Evolutionary conservation across 2,888 invertebrate genomes (phyloP).

Genomic region (Drosophila parthenogenetica): DNA sequence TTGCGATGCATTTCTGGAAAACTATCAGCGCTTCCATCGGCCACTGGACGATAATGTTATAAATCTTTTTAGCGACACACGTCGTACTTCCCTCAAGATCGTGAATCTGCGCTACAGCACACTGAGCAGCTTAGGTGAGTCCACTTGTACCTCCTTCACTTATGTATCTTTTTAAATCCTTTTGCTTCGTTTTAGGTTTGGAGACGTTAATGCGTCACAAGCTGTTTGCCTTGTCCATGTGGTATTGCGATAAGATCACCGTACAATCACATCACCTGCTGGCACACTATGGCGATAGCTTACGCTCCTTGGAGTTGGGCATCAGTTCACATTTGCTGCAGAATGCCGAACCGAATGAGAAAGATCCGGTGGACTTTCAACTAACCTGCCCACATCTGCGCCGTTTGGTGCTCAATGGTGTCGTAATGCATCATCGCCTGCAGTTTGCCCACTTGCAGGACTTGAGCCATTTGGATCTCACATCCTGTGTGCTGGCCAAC

Average conservation of each 20-base stretch:
- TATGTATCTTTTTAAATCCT: not conserved
- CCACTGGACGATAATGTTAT: conserved; percentile 89
- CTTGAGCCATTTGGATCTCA: conserved; percentile 83
- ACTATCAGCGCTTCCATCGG: conserved; percentile 85
- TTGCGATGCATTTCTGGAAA: conserved; percentile 87
- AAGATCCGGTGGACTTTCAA: conserved; percentile 88
- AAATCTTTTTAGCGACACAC: conserved; percentile 89
- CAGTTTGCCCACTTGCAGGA: conserved; percentile 83
- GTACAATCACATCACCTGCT: conserved; percentile 88
- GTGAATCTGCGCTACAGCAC: conserved; percentile 90
- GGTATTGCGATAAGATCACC: conserved; percentile 90
- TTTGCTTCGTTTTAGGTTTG: conserved; percentile 83
- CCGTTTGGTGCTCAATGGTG: conserved; percentile 83
- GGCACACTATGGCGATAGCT: conserved; percentile 89
- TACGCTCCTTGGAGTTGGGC: conserved; percentile 90
- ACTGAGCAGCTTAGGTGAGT: conserved; percentile 89
- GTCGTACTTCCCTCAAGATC: conserved; percentile 88
- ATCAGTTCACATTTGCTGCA: conserved; percentile 88
- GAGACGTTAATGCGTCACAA: conserved; percentile 90
- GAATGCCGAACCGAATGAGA: conserved; percentile 85
- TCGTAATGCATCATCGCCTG: conserved; percentile 83
- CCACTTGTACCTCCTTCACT: too few species aligned
- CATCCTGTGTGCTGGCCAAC: conserved; percentile 84
- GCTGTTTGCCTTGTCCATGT: conserved; percentile 90
- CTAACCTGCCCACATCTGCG: conserved; percentile 84